Conservation (phyloP, 1,140 invertebrate genomes). For the Drosophila sproati region DNA sequence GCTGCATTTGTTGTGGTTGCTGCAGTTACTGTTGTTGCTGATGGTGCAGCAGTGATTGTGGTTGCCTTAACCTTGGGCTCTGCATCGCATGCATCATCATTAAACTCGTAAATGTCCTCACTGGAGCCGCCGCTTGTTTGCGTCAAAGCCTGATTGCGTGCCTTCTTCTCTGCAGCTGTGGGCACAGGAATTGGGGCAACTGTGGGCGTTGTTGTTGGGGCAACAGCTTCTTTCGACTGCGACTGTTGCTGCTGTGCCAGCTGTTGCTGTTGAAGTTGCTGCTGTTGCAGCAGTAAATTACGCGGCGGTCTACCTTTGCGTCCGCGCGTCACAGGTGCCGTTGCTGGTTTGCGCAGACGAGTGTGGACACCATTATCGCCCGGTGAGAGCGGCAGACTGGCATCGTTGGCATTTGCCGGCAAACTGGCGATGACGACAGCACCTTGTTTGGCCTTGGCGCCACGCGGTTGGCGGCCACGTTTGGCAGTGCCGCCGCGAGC, state of each 20-base stretch:
- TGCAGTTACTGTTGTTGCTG: background rate
- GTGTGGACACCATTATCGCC: constrained; percentile 75
- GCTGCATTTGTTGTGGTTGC: background rate
- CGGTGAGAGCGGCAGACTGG: constrained; percentile 40
- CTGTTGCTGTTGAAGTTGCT: constrained; percentile 68
- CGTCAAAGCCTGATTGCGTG: constrained; percentile 61
- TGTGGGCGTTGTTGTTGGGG: background rate
- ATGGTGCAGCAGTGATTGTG: background rate
- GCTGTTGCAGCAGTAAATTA: constrained; percentile 66
- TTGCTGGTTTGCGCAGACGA: constrained; percentile 62
- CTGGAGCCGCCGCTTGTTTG: constrained; percentile 43
- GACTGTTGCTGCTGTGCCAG: constrained; percentile 33
- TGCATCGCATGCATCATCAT: constrained; percentile 92
- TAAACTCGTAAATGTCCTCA: constrained; percentile 92
- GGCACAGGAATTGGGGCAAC: constrained; percentile 39
- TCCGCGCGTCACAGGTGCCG: constrained; percentile 62
- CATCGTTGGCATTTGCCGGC: constrained; percentile 28
- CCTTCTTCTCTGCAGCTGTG: constrained; percentile 75
- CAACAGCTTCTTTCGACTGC: constrained; percentile 76
- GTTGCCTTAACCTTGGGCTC: constrained; percentile 80
- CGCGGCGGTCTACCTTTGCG: constrained; percentile 77
- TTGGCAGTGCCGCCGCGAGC: constrained; percentile 68
- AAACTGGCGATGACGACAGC: constrained; percentile 26
- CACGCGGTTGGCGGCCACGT: constrained; percentile 75
- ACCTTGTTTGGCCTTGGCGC: constrained; percentile 66